phyloP scores from a whole-genome alignment of 2,113 vertebrate genomes.

The Ellobius talpinus region DNA sequence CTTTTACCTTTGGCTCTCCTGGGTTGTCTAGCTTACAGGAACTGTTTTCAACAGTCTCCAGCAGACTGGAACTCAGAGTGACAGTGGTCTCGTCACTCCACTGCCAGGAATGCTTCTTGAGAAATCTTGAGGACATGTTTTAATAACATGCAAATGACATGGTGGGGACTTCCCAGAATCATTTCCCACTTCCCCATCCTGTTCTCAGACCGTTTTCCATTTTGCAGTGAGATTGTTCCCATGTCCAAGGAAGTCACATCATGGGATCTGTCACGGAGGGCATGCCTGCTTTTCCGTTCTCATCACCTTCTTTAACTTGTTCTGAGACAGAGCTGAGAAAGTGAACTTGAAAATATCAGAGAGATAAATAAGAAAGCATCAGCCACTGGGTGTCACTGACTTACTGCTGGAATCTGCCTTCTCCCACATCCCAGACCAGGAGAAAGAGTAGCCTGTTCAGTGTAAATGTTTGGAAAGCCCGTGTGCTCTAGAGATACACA shows the following conservation, averaged over 20 bases:
- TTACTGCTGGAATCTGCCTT: constrained; percentile 60
- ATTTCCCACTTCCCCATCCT: background rate
- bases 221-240: background rate
- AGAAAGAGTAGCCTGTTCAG: background rate
- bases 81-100: background rate
- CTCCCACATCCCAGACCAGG: background rate
- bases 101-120: constrained; percentile 32
- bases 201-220: background rate
- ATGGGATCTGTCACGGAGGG: background rate
- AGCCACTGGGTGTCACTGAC: constrained; percentile 84
- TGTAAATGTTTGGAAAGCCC: background rate
- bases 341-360: background rate
- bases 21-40: background rate
- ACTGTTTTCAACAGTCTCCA: background rate
- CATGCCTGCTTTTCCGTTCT: background rate
- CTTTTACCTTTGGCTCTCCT: background rate
- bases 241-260: background rate
- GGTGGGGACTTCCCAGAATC: constrained; percentile 37
- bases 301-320: background rate
- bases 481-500: background rate
- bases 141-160: background rate
- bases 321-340: constrained; percentile 1
- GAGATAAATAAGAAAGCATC: constrained; percentile 62
- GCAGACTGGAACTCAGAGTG: background rate
- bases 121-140: background rate